Evolutionary conservation across 2,888 invertebrate species (phyloP), one percentile per base, ranked within the genome.

Genomic region (Andrena marginata): DNA sequence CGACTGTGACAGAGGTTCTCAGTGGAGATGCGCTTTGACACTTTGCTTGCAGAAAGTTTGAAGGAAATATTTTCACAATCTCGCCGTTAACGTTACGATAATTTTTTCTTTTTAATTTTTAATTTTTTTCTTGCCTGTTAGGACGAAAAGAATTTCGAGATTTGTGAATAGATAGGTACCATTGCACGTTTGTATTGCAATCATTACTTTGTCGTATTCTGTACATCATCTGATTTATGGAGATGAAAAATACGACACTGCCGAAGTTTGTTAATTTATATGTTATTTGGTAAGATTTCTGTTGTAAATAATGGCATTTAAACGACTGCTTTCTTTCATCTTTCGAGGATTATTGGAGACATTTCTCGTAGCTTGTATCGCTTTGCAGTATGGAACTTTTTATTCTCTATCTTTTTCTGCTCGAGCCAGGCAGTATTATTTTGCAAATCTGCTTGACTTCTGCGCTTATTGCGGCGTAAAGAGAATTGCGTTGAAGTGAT

Each of bases 1-100:
- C 54, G 68, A 82, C 77, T 31, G 59, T 64, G 49, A 29, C 76
- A 78, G 76, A 7, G 87, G 60, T 59, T 86, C 86, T 83, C 85
- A 65, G 23, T 67, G 72, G 6, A 13, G 10, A 8, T 33, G 2
- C 23, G 33, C 23, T 49, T 8, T 16, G 7, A 51, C 26, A 33
- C 0, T 69, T 56, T 23, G 62, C 13, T 62, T 7, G 16, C 26
- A 2, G 1, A 35, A 56, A 56, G 20, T 56, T 20, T 56, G 2
- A 56, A 20, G 10, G 51, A 7, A 51, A 8, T 51, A 20, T n/a
- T 51, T 51, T 51, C 7, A 8, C 2, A 20, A 20, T 51, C 20
- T 42, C 16, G 5, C 51, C 20, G 7, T 20, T 51, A n/a, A 51
- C 2, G 7, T 20, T 20, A 8, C 8, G 20, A 51, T 51, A 51